Evolutionary conservation across 2,888 invertebrate genomes (phyloP), one percentile per base, ranked within the genome.

Genomic region (Ommatoiulus sabulosus): DNA sequence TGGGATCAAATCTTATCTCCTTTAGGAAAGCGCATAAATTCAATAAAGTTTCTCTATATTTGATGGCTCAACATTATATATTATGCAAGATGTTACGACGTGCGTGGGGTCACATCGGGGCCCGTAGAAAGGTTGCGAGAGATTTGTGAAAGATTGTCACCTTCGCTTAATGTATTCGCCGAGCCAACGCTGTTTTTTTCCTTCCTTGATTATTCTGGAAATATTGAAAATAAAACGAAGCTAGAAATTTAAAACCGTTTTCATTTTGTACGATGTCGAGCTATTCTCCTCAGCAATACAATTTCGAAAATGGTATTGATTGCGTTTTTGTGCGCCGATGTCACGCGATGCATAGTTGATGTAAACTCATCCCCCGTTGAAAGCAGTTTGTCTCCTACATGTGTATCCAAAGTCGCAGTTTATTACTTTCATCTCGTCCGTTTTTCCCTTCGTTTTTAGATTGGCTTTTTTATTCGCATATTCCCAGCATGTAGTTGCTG

Each of bases 401-500:
- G 80, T 80, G 80, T 43, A 80, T 24, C 35, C 80, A 43, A 80
- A 80, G 80, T 80, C 35, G 35, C 12, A 35, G 35, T 80, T 80
- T 80, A 43, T 80, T 80, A 35, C 35, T 80, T 80, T 80, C 35
- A 80, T 80, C 72, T 72, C 80, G 80, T 80, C 35, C 52, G 3
- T 12, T 43, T 80, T 80, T 80, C 80, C 35, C 10, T 80, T 80
- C 35, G 3, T 80, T 35, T n/a, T 80, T 3, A 80, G 80, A 80
- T 80, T 35, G 80, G 35, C 80, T 80, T 3, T 80, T 80, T 80
- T 80, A 80, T 80, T 80, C 80, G 15, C 80, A 80, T 80, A 80
- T 80, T 80, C 80, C 35, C 80, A 80, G 80, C 80, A 35, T 80
- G 80, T 80, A 80, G 80, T 80, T 80, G 80, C 80, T 80, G 80